Evolutionary conservation across 2,888 invertebrate species (phyloP).

Genomic region (Pyrgus malvae): DNA sequence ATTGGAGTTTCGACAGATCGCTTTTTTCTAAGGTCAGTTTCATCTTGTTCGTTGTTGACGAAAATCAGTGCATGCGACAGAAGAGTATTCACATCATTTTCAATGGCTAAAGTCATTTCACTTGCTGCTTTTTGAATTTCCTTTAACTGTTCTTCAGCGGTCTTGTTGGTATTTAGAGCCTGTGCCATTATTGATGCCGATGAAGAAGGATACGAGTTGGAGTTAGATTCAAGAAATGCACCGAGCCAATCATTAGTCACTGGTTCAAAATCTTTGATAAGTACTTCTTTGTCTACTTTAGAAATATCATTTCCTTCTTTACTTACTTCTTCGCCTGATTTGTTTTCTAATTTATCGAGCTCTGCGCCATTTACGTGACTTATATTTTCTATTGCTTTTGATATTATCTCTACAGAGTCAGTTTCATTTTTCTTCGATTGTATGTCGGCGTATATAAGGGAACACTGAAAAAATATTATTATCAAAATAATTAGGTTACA

Average conservation of each 20-base stretch:
- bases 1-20: slow-evolving; percentile 64
- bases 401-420: slow-evolving; percentile 29
- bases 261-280: slow-evolving; percentile 42
- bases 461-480: slow-evolving; percentile 46
- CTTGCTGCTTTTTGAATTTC: slow-evolving; percentile 64
- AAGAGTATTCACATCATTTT: slow-evolving; percentile 63
- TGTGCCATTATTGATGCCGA: slow-evolving; percentile 62
- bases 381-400: slow-evolving; percentile 39
- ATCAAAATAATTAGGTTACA: not conserved
- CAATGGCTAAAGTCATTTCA: slow-evolving; percentile 55
- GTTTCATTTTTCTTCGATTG: slow-evolving; percentile 40
- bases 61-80: slow-evolving; percentile 52
- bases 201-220: slow-evolving; percentile 48
- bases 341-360: not conserved
- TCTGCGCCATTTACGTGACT: slow-evolving; percentile 25
- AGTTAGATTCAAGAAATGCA: slow-evolving; percentile 46
- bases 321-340: not conserved
- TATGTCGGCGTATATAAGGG: slow-evolving; percentile 45
- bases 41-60: slow-evolving; percentile 43
- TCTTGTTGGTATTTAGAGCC: slow-evolving; percentile 53
- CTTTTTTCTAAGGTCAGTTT: slow-evolving; percentile 50
- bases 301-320: slow-evolving; percentile 35
- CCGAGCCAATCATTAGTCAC: slow-evolving; percentile 58
- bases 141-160: slow-evolving; percentile 63
- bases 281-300: slow-evolving; percentile 27